Evolutionary conservation across 1,140 invertebrate species (phyloP), one percentile per base, ranked within the genome.

Genomic region (Drosophila sp.): DNA sequence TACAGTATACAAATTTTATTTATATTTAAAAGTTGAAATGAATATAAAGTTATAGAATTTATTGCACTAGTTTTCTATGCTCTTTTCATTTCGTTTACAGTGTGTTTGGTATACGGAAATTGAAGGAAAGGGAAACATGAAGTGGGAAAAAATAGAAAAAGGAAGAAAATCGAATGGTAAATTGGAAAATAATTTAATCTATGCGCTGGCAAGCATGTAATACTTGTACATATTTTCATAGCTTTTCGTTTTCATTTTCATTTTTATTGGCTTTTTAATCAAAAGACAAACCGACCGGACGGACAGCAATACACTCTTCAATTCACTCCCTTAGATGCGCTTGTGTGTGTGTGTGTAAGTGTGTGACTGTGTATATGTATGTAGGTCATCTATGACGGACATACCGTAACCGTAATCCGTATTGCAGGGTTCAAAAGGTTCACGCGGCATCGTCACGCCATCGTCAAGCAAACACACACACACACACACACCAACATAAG

Each of bases 191-290:
- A 79, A 76, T 80, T 72, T 79, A 80, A 80, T 79, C 76, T 57
- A 76, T 48, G 62, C 40, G 41, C 48, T 54, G 38, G 53, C n/a
- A 50, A 41, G 34, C 56, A 36, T 58, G 45, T 72, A 38, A 65
- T 65, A 56, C 50, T 34, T 50, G 41, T 54, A 50, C 34, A 62
- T 73, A 62, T 70, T 62, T 73, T 72, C 46, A 56, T 61, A 57
- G 27, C 40, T 46, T 57, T 46, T 41, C 25, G 43, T 57, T 54
- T 43, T 72, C 53, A 51, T 61, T 67, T 64, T 58, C 7, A 18
- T 74, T 80, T 75, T 71, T 80, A 75, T 80, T 80, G 77, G 65
- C 57, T 77, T 76, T 77, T 80, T 81, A 81, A 80, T 80, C 78
- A 73, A 80, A 77, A 81, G 75, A 81, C 73, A 69, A 66, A 43